Conservation (phyloP, 2,888 invertebrate species). For the Steromphala cineraria region DNA sequence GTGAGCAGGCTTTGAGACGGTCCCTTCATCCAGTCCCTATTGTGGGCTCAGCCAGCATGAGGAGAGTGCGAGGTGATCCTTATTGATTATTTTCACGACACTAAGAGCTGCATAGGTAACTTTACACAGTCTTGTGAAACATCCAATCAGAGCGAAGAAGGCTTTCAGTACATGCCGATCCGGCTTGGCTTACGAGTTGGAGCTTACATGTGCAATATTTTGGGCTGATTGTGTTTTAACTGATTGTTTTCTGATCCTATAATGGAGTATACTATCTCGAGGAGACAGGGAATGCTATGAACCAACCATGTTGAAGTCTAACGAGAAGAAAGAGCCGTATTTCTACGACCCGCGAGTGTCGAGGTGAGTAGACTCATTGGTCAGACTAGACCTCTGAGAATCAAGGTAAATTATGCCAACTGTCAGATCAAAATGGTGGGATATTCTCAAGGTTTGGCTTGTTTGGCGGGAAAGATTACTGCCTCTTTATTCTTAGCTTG, state of each 20-base stretch:
- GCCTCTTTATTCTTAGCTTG: background rate
- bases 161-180: background rate
- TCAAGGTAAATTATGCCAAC: background rate
- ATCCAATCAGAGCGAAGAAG: background rate
- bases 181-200: background rate
- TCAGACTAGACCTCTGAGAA: background rate
- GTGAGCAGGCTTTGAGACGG: background rate
- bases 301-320: slow-evolving; percentile 23
- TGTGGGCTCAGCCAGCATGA: background rate
- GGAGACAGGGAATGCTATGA: slow-evolving; percentile 13
- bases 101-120: background rate
- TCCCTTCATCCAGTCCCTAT: background rate
- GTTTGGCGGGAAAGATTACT: background rate
- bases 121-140: background rate
- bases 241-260: background rate
- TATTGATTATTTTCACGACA: slow-evolving; percentile 10
- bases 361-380: slow-evolving; percentile 50
- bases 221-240: background rate
- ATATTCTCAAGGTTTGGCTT: background rate
- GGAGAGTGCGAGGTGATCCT: background rate
- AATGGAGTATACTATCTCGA: background rate
- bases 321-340: slow-evolving; percentile 56
- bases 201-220: background rate
- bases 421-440: background rate
- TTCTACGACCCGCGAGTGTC: slow-evolving; percentile 63